Evolutionary conservation across 2,113 vertebrate species (phyloP), one percentile per base, ranked within the genome.

Genomic region (Chaenogobius annularis): DNA sequence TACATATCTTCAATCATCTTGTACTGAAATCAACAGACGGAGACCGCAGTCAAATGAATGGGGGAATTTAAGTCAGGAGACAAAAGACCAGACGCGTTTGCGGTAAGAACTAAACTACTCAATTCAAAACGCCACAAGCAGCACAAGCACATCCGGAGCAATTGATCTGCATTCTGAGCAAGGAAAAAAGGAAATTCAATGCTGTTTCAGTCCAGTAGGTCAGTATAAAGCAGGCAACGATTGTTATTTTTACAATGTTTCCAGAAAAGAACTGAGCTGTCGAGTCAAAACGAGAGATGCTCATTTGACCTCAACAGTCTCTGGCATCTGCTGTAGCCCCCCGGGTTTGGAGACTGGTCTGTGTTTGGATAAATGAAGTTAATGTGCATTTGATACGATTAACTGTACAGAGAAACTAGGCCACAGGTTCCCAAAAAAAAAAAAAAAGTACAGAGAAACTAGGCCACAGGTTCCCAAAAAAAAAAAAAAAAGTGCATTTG

Each of bases 51-150:
- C 72, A 71, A 87, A 88, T 77, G 78, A 87, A 84, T 81, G 68
- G 74, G 50, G 50, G 74, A 89, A 87, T 88, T 84, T 85, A 85
- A 81, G 73, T 55, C 69, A 37, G 63, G 81, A 82, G 89, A 81
- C 85, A 88, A 75, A 79, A 78, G 73, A 54, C 71, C 72, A 84
- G 85, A 54, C 44, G 71, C 73, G 48, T 79, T 35, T n/a, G n/a
- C n/a, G n/a, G n/a, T 20, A 82, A 66, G 75, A 79, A 77, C 75
- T 22, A 22, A 55, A 55, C 74, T 52, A 40, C 37, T 40, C 37
- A 7, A 40, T 40, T 9, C 37, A 68, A 76, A 82, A 72, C 71
- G 87, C 84, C 84, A 78, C 80, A 74, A 83, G 65, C 77, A 73
- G 85, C 66, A 66, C 70, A 83, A 85, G 83, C 82, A 85, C 74